Conservation (phyloP, 1,140 invertebrate genomes). For the Scaptomyza montana region DNA sequence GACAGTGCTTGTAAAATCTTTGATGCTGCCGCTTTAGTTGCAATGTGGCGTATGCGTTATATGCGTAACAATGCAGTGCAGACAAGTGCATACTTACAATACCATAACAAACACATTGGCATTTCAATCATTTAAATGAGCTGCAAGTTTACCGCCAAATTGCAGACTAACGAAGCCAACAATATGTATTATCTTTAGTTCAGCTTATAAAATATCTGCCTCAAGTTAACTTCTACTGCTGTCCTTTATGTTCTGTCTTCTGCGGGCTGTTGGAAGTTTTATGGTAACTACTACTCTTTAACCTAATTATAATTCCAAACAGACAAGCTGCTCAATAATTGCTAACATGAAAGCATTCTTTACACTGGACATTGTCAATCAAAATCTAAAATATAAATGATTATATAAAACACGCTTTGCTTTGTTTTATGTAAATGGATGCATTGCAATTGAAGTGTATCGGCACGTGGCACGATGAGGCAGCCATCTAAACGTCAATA, state of each 20-base stretch:
- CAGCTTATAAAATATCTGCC: neutral
- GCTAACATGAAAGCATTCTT: conserved; percentile 3
- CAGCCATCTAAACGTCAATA: conserved; percentile 36
- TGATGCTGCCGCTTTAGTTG: conserved; percentile 18
- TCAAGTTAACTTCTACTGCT: no score
- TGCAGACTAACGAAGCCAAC: conserved; percentile 1
- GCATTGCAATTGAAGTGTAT: conserved; percentile 5
- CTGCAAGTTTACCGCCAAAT: conserved; percentile 8
- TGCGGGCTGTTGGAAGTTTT: neutral
- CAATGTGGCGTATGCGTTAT: conserved; percentile 55
- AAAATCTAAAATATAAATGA: neutral
- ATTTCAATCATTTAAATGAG: conserved; percentile 30
- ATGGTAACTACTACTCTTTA: neutral
- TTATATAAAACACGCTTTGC: conserved; percentile 25
- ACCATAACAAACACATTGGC: conserved; percentile 19
- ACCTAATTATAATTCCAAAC: conserved; percentile 3
- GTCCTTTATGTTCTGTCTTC: neutral
- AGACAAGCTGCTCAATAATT: conserved; percentile 9
- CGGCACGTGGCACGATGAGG: conserved; percentile 32
- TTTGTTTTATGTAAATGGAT: conserved; percentile 25
- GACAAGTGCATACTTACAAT: conserved; percentile 7
- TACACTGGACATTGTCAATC: conserved; percentile 6
- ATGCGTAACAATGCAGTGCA: conserved; percentile 24
- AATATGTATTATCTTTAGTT: neutral
- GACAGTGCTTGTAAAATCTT: conserved; percentile 23